phyloP scores from a whole-genome alignment of 37 sponge, comb jelly and placozoan genomes.

The Amphimedon queenslandica region DNA sequence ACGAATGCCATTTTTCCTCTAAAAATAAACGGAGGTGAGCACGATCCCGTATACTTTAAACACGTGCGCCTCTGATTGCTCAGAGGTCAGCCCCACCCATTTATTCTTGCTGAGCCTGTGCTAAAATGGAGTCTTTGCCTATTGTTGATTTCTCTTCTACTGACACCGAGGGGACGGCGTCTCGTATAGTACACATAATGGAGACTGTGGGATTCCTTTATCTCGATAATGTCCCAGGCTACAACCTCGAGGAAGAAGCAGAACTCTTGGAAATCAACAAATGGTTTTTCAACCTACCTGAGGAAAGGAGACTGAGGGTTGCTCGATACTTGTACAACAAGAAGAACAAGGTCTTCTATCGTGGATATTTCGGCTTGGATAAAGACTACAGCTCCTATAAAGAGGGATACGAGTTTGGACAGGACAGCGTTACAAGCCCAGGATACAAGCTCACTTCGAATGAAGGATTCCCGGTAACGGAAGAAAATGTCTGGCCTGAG shows the following conservation, averaged over 20 bases:
- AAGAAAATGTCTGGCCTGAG: no score
- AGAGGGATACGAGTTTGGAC: conserved; percentile 41
- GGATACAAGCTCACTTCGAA: conserved; percentile 33
- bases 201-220: conserved; percentile 50
- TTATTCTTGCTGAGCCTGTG: not conserved
- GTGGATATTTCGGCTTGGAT: conserved; percentile 41
- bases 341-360: conserved; percentile 16
- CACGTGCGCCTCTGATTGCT: no score
- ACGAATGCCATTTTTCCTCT: conserved; percentile 43
- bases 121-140: conserved; percentile 12
- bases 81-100: conserved; percentile 10
- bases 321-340: conserved; percentile 30
- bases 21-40: no score
- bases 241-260: conserved; percentile 4
- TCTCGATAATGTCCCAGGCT: conserved; percentile 58
- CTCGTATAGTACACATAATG: conserved; percentile 14
- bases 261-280: conserved; percentile 5
- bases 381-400: conserved; percentile 11
- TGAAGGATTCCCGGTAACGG: conserved; percentile 6
- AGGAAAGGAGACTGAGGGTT: conserved; percentile 27
- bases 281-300: conserved; percentile 44
- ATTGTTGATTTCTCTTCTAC: conserved; percentile 23
- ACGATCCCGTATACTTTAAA: no score
- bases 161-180: conserved; percentile 1
- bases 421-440: no score